Evolutionary conservation across 2,797 vertebrate species (phyloP).

Genomic region (Decapterus maruadsi): DNA sequence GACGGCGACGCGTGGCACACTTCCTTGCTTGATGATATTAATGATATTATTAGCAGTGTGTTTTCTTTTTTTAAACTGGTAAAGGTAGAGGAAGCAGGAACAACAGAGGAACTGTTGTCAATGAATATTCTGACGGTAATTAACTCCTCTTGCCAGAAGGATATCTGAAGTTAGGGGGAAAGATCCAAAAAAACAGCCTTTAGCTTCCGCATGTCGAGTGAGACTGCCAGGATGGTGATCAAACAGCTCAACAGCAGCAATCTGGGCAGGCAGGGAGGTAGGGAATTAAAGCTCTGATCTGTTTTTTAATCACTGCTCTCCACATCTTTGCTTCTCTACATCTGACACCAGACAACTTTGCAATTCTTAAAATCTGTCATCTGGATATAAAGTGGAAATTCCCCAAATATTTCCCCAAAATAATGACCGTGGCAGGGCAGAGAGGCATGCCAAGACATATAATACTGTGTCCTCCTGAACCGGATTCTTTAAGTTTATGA

Average conservation of each 20-base stretch:
- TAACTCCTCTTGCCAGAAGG: conserved; percentile 60
- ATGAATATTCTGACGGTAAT: conserved; percentile 74
- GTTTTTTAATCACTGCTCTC: conserved; percentile 83
- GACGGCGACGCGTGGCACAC: conserved; percentile 39
- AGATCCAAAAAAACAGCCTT: conserved; percentile 62
- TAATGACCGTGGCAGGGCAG: conserved; percentile 55
- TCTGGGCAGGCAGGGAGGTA: conserved; percentile 70
- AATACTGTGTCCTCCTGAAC: conserved; percentile 32
- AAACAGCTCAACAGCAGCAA: conserved; percentile 78
- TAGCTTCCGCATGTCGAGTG: conserved; percentile 61
- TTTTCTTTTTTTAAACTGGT: background rate
- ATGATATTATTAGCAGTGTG: conserved; percentile 64
- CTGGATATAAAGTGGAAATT: conserved; percentile 71
- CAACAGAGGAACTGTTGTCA: conserved; percentile 45
- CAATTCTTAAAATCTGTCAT: conserved; percentile 75
- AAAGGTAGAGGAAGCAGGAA: conserved; percentile 32
- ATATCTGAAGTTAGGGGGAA: conserved; percentile 62
- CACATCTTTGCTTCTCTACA: conserved; percentile 65
- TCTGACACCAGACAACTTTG: conserved; percentile 76
- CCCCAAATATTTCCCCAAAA: conserved; percentile 72
- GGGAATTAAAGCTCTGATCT: conserved; percentile 81
- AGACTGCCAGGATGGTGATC: conserved; percentile 74
- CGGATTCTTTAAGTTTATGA: conserved; percentile 27
- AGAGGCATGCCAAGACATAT: conserved; percentile 52
- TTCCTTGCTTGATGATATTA: conserved; percentile 59